Percentiles rank a stretch among this genome's conserved stretches.
Conservation (phyloP, 2,888 invertebrate genomes). For the Microctonus hyperodae region DNA sequence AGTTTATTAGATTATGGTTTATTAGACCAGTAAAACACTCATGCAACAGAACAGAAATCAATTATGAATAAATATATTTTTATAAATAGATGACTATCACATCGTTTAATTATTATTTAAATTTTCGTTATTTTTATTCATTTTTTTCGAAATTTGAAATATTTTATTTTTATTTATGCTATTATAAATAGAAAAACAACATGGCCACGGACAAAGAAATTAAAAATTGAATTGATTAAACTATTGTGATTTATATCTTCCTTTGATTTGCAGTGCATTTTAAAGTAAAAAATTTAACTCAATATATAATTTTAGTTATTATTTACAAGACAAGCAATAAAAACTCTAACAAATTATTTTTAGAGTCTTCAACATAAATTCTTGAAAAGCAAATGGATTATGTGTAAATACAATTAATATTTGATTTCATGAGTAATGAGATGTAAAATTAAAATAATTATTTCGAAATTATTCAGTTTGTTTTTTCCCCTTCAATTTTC, state of each 20-base stretch:
- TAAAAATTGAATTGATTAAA: background rate
- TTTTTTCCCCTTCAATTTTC: background rate
- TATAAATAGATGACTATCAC: constrained; percentile 5
- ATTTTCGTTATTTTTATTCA: background rate
- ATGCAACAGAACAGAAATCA: background rate
- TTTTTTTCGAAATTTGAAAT: background rate
- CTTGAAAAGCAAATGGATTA: background rate
- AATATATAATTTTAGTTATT: constrained; percentile 8
- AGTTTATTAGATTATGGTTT: constrained; percentile 8
- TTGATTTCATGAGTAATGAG: background rate
- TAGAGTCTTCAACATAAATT: background rate
- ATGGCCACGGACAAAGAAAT: background rate
- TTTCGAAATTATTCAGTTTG: background rate
- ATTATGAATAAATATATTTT: background rate
- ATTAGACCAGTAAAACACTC: background rate
- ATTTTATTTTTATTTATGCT: background rate
- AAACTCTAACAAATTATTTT: background rate
- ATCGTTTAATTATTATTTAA: background rate
- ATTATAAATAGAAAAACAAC: background rate
- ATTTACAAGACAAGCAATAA: constrained; percentile 10
- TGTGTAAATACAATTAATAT: too few species aligned
- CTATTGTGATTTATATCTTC: background rate
- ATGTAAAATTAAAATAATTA: background rate
- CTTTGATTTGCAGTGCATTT: background rate
- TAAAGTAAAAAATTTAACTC: constrained; percentile 1